Conservation (phyloP, 2,888 invertebrate species). For the Drosophila phalerata region DNA sequence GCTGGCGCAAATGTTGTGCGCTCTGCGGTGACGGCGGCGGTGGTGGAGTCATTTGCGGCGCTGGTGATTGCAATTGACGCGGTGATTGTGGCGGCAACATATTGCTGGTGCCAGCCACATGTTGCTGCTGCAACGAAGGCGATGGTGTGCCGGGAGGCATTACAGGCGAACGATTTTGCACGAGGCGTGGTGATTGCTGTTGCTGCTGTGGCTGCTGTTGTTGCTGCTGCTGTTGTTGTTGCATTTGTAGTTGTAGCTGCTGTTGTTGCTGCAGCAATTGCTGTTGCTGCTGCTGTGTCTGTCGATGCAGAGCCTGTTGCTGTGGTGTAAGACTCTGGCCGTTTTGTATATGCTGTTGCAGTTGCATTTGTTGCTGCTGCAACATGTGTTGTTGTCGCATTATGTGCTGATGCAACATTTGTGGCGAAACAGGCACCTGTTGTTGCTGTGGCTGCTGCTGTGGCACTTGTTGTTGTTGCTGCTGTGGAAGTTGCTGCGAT, state of each 20-base stretch:
- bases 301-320: constrained; percentile 77
- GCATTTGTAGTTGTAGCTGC: constrained; percentile 85
- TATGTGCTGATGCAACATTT: constrained; percentile 74
- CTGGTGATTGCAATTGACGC: constrained; percentile 84
- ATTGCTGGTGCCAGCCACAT: constrained; percentile 65
- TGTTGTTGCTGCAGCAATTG: constrained; percentile 88
- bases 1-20: constrained; percentile 82
- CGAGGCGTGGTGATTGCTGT: constrained; percentile 82
- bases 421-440: constrained; percentile 80
- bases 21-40: constrained; percentile 84
- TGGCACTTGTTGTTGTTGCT: constrained; percentile 63
- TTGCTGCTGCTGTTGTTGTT: constrained; percentile 78
- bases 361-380: constrained; percentile 74
- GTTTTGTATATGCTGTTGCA: constrained; percentile 75
- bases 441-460: constrained; percentile 67
- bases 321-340: constrained; percentile 82
- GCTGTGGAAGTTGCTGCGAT: constrained; percentile 69
- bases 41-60: constrained; percentile 85
- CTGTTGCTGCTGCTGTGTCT: constrained; percentile 86
- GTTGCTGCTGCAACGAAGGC: constrained; percentile 79
- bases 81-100: constrained; percentile 84
- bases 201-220: constrained; percentile 84
- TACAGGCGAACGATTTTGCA: constrained; percentile 84
- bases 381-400: constrained; percentile 72
- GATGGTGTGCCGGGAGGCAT: constrained; percentile 81